Base-by-base conservation (phyloP, 2,888 invertebrate genomes). In the Metopia argyrocephala region DNA sequence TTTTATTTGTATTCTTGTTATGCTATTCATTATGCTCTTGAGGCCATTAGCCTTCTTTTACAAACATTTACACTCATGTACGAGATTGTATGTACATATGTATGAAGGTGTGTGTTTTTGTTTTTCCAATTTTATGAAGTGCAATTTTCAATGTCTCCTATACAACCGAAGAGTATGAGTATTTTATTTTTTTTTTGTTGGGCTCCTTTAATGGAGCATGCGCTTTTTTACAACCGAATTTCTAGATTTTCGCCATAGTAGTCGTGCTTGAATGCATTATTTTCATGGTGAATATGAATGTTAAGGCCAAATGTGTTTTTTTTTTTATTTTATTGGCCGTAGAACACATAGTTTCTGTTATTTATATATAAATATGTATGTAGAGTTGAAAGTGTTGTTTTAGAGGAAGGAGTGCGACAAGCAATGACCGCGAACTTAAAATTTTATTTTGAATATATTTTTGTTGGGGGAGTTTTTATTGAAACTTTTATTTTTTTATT, bases 341-440 rank as follows among this genome's bases (percentile, higher is more conserved):
- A 38, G 38, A n/a, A 38, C 38, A 38, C 9, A 38, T 38, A 15
- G 38, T 38, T 12, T 31, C 38, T 38, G 15, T 15, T 38, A 38
- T 38, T 12, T 15, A 15, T 38, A 38, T 38, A n/a, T 38, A 9
- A 12, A 38, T 38, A 38, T 38, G 9, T 12, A 12, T 38, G 12
- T 38, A 38, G 38, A 12, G 38, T 12, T 38, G 0, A 62, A 69
- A 21, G 65, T 85, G 85, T 84, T 85, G 84, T 85, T 84, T 84
- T 85, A 84, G 85, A 84, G 81, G 83, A 84, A 85, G 64, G 68
- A 69, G 76, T 61, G 20, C 28, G 64, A 28, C 78, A 27, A 75
- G 46, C 75, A 75, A 66, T 71, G 75, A 62, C 70, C 59, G 45
- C 73, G 54, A 38, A 25, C 4, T 12, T 57, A 27, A 38, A 38